These are phyloP conservation scores for Archaeoteleia sp. DNA, from an alignment of 2,888 invertebrate species.

Conservation along the genomic window DNA sequence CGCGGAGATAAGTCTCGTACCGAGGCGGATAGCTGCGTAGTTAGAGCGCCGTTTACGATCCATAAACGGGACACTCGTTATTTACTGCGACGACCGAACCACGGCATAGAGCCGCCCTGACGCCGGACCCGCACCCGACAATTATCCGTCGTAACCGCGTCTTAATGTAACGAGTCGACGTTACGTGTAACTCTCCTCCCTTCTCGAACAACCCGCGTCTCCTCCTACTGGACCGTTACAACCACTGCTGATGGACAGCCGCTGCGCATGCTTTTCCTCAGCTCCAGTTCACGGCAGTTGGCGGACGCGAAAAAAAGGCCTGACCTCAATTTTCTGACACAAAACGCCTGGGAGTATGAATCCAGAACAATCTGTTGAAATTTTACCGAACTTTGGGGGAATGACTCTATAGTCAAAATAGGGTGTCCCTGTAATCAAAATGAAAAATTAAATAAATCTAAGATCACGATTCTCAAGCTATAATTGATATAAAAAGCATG, in stretches of 20 bases:
- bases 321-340: too few species aligned
- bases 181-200: constrained; percentile 23
- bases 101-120: constrained; percentile 32
- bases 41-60: constrained; percentile 70
- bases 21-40: constrained; percentile 57
- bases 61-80: constrained; percentile 69
- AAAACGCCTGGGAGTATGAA: too few species aligned
- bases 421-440: too few species aligned
- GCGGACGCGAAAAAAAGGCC: neutral
- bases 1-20: constrained; percentile 45
- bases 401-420: too few species aligned
- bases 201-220: constrained; percentile 7
- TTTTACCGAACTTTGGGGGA: too few species aligned
- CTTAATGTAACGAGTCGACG: constrained; percentile 62
- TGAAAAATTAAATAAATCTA: too few species aligned
- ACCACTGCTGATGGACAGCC: neutral
- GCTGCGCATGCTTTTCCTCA: neutral
- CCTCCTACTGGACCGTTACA: constrained; percentile 35
- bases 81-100: constrained; percentile 62
- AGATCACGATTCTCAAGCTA: too few species aligned
- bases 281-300: neutral
- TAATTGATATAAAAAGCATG: too few species aligned
- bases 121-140: constrained; percentile 59
- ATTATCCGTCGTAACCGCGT: constrained; percentile 67
- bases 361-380: too few species aligned